Evolutionary conservation across 2,888 invertebrate species (phyloP), one percentile per base, ranked within the genome.

Genomic region (Agapostemon virescens): DNA sequence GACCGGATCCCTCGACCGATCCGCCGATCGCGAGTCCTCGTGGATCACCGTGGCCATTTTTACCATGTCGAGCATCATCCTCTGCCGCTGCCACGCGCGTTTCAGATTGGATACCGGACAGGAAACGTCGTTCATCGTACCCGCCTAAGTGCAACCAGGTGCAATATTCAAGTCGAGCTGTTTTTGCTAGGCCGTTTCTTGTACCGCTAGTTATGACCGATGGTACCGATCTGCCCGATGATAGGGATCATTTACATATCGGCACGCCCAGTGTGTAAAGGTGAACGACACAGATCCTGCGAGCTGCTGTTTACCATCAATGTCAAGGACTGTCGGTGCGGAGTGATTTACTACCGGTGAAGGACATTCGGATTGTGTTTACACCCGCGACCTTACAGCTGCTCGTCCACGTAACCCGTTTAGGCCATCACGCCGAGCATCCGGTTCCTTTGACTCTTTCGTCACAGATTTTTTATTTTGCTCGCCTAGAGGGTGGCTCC

Each of bases 191-290:
- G 23, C 42, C 26, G 33, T 17, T 23, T 17, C 36, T 20, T 61
- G 42, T 38, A 61, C 38, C 26, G 61, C 45, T 74, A 45, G 45
- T 61, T 49, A 64, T 52, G 23, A 38, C 23, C 30, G 73, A 66
- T 73, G 52, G 11, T 20, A 42, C 58, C 15, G 58, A 45, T 61
- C 58, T 5, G 15, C n/a, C 15, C 30, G 45, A 49, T 49, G 72
- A 68, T 36, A 55, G 73, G 20, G 55, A 74, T 74, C 73, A 33
- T 74, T 74, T 67, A 67, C 68, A 42, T 42, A n/a, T 63, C 49
- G 71, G 26, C 63, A 64, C 63, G 72, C 63, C 63, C 45, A 33
- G 45, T 23, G 72, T 36, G 23, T 49, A 64, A 72, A 68, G 49
- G 15, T 26, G 69, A 69, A 58, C 13, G 30, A 63, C 55, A 45